phyloP scores from a whole-genome alignment of 2,797 vertebrate species.

The Crenichthys baileyi region DNA sequence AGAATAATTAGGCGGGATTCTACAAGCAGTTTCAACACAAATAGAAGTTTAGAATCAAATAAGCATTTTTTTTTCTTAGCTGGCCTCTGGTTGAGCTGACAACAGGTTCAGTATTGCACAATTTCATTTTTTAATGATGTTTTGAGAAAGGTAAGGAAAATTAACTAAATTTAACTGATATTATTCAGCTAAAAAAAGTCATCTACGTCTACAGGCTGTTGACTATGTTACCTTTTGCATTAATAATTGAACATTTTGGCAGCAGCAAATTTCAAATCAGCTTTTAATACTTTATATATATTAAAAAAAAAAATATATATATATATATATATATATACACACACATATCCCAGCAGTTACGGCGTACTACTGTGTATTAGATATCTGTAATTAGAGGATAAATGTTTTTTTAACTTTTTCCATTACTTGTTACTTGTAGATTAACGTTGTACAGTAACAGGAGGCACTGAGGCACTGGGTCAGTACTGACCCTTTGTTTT shows the following conservation, averaged over 20 bases:
- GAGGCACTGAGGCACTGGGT: conserved; percentile 19
- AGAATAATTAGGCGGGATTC: not conserved
- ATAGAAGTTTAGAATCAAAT: not conserved
- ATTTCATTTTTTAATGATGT: not conserved
- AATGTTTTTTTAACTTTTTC: not conserved
- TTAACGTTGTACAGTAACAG: conserved; percentile 5
- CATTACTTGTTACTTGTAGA: not conserved
- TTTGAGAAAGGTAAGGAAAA: not conserved
- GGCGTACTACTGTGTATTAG: not conserved
- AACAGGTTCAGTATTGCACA: not conserved
- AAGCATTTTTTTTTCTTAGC: not conserved
- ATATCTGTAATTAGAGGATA: not conserved
- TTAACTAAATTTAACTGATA: not conserved
- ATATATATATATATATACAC: no score
- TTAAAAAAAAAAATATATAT: no score
- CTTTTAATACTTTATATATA: not conserved
- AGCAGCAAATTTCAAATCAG: not conserved
- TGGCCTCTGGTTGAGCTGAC: not conserved
- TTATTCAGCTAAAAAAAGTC: not conserved
- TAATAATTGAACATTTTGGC: conserved; percentile 8
- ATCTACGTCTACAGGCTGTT: not conserved
- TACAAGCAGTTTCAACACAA: no score
- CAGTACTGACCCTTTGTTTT: conserved; percentile 21
- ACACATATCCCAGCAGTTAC: not conserved
- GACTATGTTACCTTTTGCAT: not conserved